phyloP scores from a whole-genome alignment of 64 coral and sea anemone species.

The Dendrophyllia cribrosa region DNA sequence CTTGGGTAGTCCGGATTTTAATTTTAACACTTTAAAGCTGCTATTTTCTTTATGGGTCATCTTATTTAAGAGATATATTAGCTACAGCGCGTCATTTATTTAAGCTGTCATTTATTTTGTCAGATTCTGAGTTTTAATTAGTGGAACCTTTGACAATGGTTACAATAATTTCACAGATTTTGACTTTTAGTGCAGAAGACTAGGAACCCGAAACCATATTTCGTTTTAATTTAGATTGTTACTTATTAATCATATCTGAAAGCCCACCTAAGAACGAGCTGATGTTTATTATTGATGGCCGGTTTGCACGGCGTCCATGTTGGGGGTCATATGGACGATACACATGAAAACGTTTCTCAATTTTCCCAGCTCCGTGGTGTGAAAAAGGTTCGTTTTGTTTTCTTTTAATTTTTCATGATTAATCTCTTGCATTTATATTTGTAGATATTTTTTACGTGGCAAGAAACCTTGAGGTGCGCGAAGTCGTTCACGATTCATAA shows the following conservation, averaged over 20 bases:
- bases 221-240: not conserved
- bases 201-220: not conserved
- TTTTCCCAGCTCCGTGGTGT: no score
- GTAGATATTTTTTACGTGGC: conserved; percentile 7
- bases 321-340: no score
- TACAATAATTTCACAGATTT: not conserved
- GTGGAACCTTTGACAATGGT: not conserved
- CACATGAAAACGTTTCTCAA: no score
- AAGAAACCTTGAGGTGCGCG: not conserved
- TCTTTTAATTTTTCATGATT: not conserved
- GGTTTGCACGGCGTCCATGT: no score
- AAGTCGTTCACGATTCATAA: not conserved
- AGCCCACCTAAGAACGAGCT: not conserved
- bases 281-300: no score
- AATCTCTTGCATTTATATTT: not conserved
- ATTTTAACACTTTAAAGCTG: not conserved
- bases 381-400: no score
- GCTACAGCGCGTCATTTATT: not conserved
- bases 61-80: not conserved
- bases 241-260: not conserved
- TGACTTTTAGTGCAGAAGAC: not conserved
- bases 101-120: not conserved
- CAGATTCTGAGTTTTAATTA: not conserved
- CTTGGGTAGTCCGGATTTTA: not conserved
- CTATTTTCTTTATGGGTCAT: not conserved